Evolutionary conservation across 2,888 invertebrate genomes (phyloP).

Genomic region (Dione vanillae): DNA sequence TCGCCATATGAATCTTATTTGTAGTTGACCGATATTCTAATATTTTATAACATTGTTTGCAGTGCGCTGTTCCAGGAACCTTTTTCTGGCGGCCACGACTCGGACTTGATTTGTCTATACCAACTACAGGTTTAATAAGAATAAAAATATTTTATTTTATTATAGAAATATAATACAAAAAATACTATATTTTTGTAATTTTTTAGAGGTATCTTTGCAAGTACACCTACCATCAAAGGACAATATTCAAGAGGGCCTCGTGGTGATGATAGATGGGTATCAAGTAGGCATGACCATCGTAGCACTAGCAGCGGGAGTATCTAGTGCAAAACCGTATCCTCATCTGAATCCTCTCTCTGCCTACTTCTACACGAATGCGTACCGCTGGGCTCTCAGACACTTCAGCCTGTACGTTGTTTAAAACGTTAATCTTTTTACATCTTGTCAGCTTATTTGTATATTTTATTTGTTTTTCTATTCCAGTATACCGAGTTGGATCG

Average conservation of each 20-base stretch:
- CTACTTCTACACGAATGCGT: conserved; percentile 63
- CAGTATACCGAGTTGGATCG: conserved; percentile 66
- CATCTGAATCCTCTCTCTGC: conserved; percentile 60
- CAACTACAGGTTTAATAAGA: conserved; percentile 52
- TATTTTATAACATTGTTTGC: conserved; percentile 23
- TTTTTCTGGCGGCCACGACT: conserved; percentile 60
- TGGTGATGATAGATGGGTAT: conserved; percentile 62
- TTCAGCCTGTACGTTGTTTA: conserved; percentile 59
- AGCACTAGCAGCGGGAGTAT: conserved; percentile 55
- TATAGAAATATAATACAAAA: no score
- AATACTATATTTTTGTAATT: neutral
- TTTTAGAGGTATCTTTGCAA: conserved; percentile 50
- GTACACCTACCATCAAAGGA: conserved; percentile 50
- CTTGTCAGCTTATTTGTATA: neutral
- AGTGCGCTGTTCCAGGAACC: conserved; percentile 55
- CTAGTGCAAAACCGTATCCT: conserved; percentile 51
- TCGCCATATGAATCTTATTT: no score
- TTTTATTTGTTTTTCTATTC: conserved; percentile 20
- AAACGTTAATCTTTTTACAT: neutral
- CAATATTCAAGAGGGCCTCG: conserved; percentile 54
- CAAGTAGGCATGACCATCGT: conserved; percentile 59
- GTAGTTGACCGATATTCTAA: neutral
- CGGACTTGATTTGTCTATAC: conserved; percentile 56
- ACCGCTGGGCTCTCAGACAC: conserved; percentile 67
- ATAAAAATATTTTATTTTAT: no score